Conservation (phyloP, 2,797 vertebrate species). For the Melanogrammus aeglefinus region DNA sequence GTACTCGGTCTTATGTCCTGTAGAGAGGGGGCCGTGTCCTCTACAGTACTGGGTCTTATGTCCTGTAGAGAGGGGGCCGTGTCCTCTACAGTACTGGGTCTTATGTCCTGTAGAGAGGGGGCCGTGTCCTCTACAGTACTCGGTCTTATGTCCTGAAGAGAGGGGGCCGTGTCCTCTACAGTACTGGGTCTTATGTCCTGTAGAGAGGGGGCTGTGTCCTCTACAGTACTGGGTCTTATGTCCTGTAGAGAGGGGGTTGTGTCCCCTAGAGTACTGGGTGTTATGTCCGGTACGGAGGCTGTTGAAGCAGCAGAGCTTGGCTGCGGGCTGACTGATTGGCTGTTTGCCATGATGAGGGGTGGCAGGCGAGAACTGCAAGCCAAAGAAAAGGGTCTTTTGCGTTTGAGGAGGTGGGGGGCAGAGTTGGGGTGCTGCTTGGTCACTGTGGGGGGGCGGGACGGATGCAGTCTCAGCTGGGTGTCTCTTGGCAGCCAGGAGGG, state of each 20-base stretch:
- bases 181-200: slow-evolving; percentile 32
- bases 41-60: slow-evolving; percentile 8
- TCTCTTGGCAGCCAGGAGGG: slow-evolving; percentile 59
- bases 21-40: slow-evolving; percentile 23
- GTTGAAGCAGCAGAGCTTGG: slow-evolving; percentile 23
- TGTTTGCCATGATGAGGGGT: slow-evolving; percentile 65
- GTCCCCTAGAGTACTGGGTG: slow-evolving; percentile 16
- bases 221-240: slow-evolving; percentile 28
- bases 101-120: slow-evolving; percentile 31
- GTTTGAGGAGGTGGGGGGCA: slow-evolving; percentile 11
- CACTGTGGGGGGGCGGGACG: slow-evolving; percentile 48
- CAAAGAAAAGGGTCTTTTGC: slow-evolving; percentile 55
- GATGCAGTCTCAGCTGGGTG: slow-evolving; percentile 68
- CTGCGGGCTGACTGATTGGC: slow-evolving; percentile 27
- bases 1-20: slow-evolving; percentile 2
- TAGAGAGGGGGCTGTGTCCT: slow-evolving; percentile 34
- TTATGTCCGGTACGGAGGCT: slow-evolving; percentile 27
- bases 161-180: slow-evolving; percentile 29
- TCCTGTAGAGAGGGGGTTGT: slow-evolving; percentile 39
- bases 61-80: slow-evolving; percentile 27
- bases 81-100: not conserved
- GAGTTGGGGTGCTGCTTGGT: not conserved
- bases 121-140: not conserved
- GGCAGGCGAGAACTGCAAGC: slow-evolving; percentile 58
- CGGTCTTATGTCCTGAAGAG: slow-evolving; percentile 34